Conservation (phyloP, 2,113 vertebrate genomes). For the Leucosticte australis region DNA sequence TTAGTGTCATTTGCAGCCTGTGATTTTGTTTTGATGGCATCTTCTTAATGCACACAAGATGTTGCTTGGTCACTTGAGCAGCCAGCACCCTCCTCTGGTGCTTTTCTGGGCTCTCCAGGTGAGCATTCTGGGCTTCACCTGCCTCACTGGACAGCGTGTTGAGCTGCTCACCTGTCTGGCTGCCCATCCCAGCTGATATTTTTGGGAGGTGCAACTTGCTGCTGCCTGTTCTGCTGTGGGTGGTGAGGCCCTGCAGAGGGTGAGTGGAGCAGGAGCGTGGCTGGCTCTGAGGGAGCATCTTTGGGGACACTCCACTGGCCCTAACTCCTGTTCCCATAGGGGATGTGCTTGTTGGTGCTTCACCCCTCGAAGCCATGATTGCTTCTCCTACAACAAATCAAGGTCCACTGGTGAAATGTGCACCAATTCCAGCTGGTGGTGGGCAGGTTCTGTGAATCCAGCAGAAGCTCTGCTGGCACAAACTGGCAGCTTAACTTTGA, state of each 20-base stretch:
- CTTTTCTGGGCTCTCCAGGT: background rate
- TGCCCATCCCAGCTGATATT: background rate
- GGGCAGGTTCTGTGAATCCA: background rate
- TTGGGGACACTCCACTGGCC: background rate
- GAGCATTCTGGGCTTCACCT: background rate
- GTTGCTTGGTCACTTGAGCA: background rate
- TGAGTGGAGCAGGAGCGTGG: rapidly evolving
- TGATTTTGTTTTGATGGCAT: background rate
- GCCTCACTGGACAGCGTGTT: background rate
- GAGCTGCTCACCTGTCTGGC: background rate
- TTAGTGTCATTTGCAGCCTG: background rate
- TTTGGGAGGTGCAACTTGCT: background rate
- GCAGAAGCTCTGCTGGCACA: background rate
- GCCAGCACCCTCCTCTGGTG: background rate
- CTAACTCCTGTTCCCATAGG: rapidly evolving
- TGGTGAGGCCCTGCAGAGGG: background rate
- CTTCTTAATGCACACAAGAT: background rate
- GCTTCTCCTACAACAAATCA: background rate
- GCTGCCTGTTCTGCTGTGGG: background rate
- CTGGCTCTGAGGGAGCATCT: background rate
- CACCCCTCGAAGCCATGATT: background rate
- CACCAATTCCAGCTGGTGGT: background rate
- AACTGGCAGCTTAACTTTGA: background rate
- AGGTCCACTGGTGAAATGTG: background rate
- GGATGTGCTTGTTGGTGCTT: background rate